Conservation (phyloP, 2,888 invertebrate genomes). For the Phytoseiulus persimilis region DNA sequence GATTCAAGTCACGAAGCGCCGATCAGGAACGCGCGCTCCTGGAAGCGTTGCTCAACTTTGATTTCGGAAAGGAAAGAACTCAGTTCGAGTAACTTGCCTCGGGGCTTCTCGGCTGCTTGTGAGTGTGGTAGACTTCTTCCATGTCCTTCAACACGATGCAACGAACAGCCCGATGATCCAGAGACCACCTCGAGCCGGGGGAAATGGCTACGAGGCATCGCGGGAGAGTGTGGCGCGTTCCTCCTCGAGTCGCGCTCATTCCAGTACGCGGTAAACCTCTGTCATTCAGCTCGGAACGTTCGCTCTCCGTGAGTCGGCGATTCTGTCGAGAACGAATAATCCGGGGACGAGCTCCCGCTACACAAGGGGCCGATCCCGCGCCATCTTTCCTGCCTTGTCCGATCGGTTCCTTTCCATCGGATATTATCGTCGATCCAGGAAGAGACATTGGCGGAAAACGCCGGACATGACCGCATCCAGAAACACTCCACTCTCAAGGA, state of each 20-base stretch:
- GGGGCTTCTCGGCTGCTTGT: slow-evolving; percentile 18
- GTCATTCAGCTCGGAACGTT: not conserved
- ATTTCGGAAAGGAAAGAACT: not conserved
- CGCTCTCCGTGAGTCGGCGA: no score
- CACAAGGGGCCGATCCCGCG: no score
- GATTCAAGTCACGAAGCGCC: not conserved
- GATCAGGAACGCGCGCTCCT: not conserved
- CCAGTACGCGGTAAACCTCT: not conserved
- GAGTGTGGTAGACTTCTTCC: slow-evolving; percentile 26
- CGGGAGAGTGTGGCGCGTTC: not conserved
- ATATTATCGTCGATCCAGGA: not conserved
- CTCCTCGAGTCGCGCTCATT: not conserved
- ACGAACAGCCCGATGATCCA: not conserved
- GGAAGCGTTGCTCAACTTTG: not conserved
- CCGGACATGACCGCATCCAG: not conserved
- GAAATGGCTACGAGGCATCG: not conserved
- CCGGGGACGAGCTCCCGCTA: no score
- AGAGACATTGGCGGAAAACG: not conserved
- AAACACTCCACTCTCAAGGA: not conserved
- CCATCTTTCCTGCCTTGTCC: no score
- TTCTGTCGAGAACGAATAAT: no score
- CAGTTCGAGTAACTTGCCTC: not conserved
- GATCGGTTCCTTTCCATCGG: no score
- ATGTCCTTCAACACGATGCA: slow-evolving; percentile 10
- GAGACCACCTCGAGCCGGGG: not conserved